A percentile compares a stretch with the other conserved stretches of the same genome.
Conservation (phyloP, 2,113 vertebrate genomes). For the Salminus brasiliensis region DNA sequence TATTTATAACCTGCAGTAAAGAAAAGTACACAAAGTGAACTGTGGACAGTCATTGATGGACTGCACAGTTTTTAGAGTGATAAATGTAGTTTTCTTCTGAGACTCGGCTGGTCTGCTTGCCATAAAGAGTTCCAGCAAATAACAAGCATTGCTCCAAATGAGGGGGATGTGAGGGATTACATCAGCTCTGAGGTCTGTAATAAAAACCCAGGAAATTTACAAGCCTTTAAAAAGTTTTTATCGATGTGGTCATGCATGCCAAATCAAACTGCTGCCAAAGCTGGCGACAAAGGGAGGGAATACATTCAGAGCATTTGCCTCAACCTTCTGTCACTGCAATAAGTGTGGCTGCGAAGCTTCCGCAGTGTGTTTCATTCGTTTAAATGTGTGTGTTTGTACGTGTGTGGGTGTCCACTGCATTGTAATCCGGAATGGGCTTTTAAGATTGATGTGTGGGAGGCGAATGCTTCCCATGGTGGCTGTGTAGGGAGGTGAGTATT, state of each 20-base stretch:
- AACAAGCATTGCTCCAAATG: conserved; percentile 24
- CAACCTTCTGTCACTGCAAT: conserved; percentile 28
- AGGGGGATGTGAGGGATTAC: conserved; percentile 40
- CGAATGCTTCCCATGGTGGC: conserved; percentile 40
- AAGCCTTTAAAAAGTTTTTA: conserved; percentile 15
- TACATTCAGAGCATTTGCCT: conserved; percentile 17
- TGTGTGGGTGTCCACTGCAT: conserved; percentile 42
- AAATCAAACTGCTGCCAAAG: conserved; percentile 30
- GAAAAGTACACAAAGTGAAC: conserved; percentile 1
- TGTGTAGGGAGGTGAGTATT: conserved; percentile 44
- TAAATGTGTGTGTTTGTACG: conserved; percentile 21
- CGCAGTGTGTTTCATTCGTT: conserved; percentile 9
- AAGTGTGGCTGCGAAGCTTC: neutral
- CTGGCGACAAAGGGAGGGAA: conserved; percentile 32
- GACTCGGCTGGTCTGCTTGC: neutral
- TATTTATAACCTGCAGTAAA: conserved; percentile 4
- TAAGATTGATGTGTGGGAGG: conserved; percentile 58
- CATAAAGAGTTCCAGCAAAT: conserved; percentile 5
- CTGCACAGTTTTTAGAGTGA: neutral
- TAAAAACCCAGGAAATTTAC: conserved; percentile 27
- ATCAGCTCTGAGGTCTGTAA: conserved; percentile 22
- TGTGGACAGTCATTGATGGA: neutral
- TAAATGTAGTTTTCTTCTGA: neutral
- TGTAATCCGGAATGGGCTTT: conserved; percentile 49
- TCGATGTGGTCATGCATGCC: conserved; percentile 22